These are phyloP conservation scores for Rugalucina vietnamica DNA, from an alignment of 2,888 invertebrate species.

Conservation along the genomic window DNA sequence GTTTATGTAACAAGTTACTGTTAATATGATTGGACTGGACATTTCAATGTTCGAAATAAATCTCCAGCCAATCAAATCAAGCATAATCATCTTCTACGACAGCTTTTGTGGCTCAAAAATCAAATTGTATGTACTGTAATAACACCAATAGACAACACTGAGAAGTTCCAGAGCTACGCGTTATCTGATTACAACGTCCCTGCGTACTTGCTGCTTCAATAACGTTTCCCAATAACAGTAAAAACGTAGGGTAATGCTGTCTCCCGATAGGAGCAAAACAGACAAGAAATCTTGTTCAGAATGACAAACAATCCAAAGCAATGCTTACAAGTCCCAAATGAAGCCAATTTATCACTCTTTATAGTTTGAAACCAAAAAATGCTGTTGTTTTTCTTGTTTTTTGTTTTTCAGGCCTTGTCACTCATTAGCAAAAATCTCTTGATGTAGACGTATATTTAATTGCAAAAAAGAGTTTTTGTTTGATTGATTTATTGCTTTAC, in stretches of 20 bases:
- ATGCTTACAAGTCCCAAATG: background rate
- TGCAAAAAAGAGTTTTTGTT: no score
- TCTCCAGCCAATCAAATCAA: constrained; percentile 13
- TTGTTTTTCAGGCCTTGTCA: no score
- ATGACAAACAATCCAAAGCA: background rate
- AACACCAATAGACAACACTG: background rate
- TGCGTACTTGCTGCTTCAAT: background rate
- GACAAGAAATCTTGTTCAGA: background rate
- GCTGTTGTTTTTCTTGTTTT: no score
- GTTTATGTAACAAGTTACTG: background rate
- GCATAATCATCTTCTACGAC: background rate
- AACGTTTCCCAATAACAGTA: background rate
- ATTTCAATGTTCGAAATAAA: constrained; percentile 14
- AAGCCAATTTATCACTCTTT: background rate
- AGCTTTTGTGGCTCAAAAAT: constrained; percentile 5
- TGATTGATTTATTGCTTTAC: no score
- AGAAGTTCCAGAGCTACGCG: background rate
- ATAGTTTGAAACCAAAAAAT: no score
- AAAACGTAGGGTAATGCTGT: no score
- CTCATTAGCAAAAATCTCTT: no score
- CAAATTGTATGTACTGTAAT: constrained; percentile 10
- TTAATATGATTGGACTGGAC: background rate
- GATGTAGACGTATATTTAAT: no score
- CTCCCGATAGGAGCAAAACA: no score
- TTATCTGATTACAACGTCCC: constrained; percentile 5